A percentile compares a stretch with the other conserved stretches of the same genome.
Conservation (phyloP, 2,113 vertebrate genomes). For the Galeopterus variegatus region DNA sequence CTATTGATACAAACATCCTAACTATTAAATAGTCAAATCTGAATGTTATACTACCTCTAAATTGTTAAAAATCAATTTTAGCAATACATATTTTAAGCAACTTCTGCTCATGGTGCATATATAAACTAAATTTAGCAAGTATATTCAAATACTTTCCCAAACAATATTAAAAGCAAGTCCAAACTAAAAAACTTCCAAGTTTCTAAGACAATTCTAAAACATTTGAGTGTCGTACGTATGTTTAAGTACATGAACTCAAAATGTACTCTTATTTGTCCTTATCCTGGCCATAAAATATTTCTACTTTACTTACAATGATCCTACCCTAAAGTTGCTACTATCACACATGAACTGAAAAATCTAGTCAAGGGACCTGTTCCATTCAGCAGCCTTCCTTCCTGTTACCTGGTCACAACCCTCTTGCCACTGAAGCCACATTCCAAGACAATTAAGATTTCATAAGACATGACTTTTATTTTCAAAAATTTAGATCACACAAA, state of each 20-base stretch:
- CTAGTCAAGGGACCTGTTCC: neutral
- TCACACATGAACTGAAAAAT: neutral
- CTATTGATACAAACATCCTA: neutral
- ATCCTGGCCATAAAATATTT: neutral
- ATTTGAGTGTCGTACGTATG: neutral
- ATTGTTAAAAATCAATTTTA: conserved; percentile 7
- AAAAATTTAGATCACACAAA: neutral
- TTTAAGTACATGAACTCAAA: neutral
- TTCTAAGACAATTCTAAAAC: conserved; percentile 15
- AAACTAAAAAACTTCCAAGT: conserved; percentile 26
- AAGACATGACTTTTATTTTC: neutral
- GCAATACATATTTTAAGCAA: neutral
- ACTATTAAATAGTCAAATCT: neutral
- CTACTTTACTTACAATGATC: neutral
- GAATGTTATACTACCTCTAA: neutral
- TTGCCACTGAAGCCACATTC: neutral
- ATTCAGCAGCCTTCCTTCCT: neutral
- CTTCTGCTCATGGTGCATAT: neutral
- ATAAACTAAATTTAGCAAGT: conserved; percentile 9
- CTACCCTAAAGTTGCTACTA: neutral
- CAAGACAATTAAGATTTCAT: neutral
- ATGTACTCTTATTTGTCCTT: neutral
- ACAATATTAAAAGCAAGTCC: conserved; percentile 43
- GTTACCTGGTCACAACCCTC: neutral
- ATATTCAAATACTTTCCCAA: neutral